Base-by-base conservation (phyloP, 2,888 invertebrate genomes). In the Baronia brevicornis region DNA sequence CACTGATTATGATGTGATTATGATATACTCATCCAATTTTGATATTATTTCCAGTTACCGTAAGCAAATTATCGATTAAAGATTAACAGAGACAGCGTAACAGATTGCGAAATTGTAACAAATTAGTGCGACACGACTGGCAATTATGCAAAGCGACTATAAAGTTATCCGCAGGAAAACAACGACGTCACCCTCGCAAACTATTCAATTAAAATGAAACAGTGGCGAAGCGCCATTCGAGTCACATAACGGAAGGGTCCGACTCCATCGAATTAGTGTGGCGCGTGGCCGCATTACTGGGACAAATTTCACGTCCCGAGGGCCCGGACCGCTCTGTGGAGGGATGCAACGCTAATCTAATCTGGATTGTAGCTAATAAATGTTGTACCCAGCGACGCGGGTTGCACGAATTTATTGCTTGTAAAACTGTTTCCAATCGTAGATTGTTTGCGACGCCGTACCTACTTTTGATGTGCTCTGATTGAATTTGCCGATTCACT, bases 401-500 rank as follows among this genome's bases (percentile, higher is more conserved):
- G 67, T 64, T 64, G 69, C 66, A 69, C 64, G 59, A 79, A 80
- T 84, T 82, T 84, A 82, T 84, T 63, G 82, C 82, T 80, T 80
- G 80, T 79, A 82, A 82, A 84, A 82, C 80, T 84, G 79, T 82
- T 80, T 79, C 79, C 79, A 82, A 84, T 82, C 75, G 80, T 53
- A 66, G 69, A 79, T 73, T 68, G 77, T 63, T 57, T 53, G 68
- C n/a, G 66, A 64, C 71, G 72, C 71, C 66, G 63, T 22, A 60
- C 50, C 48, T 57, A 49, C 56, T 62, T 70, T 63, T 62, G 61
- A 58, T 60, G 52, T 58, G 60, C 55, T 54, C 56, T 69, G 70
- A 82, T 82, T 82, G 75, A 80, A 80, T 79, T 79, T 78, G 64
- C 64, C 71, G 65, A 69, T 62, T 62, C 61, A 66, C 58, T 70